Evolutionary conservation across 2,113 vertebrate species (phyloP).

Genomic region (Calyptommatus sinebrachiatus): DNA sequence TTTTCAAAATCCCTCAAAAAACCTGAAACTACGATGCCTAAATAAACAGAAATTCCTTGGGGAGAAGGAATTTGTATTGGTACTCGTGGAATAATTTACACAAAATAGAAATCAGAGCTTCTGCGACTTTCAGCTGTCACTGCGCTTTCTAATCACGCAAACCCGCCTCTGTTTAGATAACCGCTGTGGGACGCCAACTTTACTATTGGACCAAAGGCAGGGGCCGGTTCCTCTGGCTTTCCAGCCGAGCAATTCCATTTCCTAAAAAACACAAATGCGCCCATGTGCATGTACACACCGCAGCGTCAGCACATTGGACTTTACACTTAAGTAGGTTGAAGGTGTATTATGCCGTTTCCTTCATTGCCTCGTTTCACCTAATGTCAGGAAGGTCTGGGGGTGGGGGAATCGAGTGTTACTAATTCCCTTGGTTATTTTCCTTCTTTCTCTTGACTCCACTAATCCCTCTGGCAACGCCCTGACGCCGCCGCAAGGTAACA

Average conservation of each 20-base stretch:
- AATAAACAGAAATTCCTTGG: not conserved
- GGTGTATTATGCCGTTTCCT: not conserved
- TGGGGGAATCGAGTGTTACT: slow-evolving; percentile 21
- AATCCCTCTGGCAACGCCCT: not conserved
- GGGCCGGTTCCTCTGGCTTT: not conserved
- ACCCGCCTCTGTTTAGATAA: not conserved
- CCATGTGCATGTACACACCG: not conserved
- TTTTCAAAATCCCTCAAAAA: no score
- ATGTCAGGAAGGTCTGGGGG: not conserved
- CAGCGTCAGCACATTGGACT: not conserved
- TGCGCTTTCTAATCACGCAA: not conserved
- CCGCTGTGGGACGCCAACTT: not conserved
- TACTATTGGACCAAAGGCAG: slow-evolving; percentile 16
- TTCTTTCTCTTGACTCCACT: not conserved
- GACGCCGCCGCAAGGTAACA: not conserved
- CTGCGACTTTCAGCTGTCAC: not conserved
- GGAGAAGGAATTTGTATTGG: not conserved
- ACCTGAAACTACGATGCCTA: not conserved
- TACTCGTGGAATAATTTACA: not conserved
- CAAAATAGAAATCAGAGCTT: not conserved
- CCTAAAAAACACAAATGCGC: not conserved
- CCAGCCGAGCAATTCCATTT: slow-evolving; percentile 28
- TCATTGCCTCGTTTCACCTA: slow-evolving; percentile 20
- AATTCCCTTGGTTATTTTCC: not conserved
- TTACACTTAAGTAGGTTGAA: not conserved